Evolutionary conservation across 2,113 vertebrate genomes (phyloP).

Genomic region (Eudyptes chrysolophus): DNA sequence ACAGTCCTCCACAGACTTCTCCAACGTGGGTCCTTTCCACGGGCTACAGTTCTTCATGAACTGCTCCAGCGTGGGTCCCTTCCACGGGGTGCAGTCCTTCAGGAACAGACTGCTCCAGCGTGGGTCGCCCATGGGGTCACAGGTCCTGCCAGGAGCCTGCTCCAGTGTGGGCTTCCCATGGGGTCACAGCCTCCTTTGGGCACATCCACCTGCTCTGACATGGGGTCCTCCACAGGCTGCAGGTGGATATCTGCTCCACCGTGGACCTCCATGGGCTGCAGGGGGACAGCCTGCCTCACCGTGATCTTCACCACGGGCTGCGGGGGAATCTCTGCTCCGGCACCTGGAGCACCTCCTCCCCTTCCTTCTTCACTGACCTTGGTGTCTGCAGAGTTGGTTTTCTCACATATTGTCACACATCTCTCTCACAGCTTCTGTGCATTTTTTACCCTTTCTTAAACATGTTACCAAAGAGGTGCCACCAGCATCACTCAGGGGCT

Average conservation of each 20-base stretch:
- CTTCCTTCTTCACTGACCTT: neutral
- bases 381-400: neutral
- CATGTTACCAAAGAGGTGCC: neutral
- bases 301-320: neutral
- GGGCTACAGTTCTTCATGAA: neutral
- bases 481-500: neutral
- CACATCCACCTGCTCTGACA: no score
- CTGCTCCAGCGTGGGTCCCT: neutral
- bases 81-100: neutral
- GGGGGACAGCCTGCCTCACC: neutral
- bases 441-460: neutral
- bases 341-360: neutral
- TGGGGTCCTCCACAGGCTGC: neutral
- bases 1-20: neutral
- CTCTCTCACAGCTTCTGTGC: neutral
- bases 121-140: no score
- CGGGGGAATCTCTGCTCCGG: neutral
- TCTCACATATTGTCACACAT: neutral
- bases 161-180: no score
- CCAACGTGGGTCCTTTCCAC: neutral
- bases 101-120: no score
- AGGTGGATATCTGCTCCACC: neutral
- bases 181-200: no score
- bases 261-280: neutral
- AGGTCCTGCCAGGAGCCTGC: no score